Conservation (phyloP, 2,888 invertebrate genomes). For the Vannuccia rotundouncinata region DNA sequence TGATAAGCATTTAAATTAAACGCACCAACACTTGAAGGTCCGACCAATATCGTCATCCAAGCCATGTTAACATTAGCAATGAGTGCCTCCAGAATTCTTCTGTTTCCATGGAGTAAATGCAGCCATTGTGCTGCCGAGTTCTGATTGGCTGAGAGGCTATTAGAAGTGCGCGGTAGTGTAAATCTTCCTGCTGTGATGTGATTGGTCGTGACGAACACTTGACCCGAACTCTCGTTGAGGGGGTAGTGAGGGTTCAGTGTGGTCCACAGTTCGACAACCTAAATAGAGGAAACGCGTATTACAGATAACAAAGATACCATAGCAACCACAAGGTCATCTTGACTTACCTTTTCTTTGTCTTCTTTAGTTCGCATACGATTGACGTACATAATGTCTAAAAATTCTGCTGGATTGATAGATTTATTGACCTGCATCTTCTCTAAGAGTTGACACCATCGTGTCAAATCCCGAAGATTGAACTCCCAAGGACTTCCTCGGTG, state of each 20-base stretch:
- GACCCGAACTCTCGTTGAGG: background rate
- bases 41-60: constrained; percentile 81
- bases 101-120: background rate
- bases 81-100: background rate
- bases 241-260: background rate
- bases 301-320: too few relatives aligned
- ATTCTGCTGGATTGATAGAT: background rate
- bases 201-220: background rate
- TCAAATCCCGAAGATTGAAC: constrained; percentile 87
- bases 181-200: background rate
- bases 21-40: constrained; percentile 43
- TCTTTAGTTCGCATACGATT: constrained; percentile 10
- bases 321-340: too few relatives aligned
- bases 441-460: constrained; percentile 80
- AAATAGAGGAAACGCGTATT: too few relatives aligned
- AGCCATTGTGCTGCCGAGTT: background rate
- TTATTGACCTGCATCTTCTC: constrained; percentile 43
- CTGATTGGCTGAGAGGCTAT: background rate
- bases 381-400: constrained; percentile 40
- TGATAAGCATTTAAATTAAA: background rate
- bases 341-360: constrained; percentile 1
- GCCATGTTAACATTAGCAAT: constrained; percentile 49
- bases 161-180: background rate
- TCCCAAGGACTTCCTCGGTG: constrained; percentile 85
- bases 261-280: background rate